phyloP scores from a whole-genome alignment of 2,797 vertebrate genomes.

The Anableps anableps region DNA sequence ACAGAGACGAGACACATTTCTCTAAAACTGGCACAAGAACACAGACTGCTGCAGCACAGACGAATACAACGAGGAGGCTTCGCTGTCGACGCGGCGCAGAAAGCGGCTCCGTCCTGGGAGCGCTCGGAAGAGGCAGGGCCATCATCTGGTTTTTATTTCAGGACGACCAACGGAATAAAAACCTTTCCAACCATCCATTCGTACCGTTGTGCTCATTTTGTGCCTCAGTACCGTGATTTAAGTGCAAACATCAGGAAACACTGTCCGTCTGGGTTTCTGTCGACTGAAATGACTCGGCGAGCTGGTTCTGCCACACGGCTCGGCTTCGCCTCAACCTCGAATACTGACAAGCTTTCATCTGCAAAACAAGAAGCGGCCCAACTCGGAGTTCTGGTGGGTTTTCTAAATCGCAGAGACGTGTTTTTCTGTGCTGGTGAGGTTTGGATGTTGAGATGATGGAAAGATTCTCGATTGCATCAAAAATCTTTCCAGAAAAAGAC shows the following conservation, averaged over 20 bases:
- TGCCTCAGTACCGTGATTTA: background rate
- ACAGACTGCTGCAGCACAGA: slow-evolving; percentile 34
- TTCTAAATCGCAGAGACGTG: too few species aligned
- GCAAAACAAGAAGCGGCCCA: background rate
- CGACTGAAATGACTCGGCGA: background rate
- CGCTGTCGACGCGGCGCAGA: background rate
- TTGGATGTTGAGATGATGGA: too few species aligned
- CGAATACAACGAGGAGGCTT: background rate
- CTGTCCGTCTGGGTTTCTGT: background rate
- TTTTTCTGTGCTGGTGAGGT: slow-evolving; percentile 1
- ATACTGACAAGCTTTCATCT: background rate
- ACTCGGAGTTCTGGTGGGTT: background rate
- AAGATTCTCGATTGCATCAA: too few species aligned
- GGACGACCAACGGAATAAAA: background rate
- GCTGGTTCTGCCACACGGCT: background rate
- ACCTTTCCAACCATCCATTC: background rate
- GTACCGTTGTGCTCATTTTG: background rate
- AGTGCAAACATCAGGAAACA: background rate
- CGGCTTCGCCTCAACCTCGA: background rate
- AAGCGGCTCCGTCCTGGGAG: background rate
- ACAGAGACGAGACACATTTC: slow-evolving; percentile 31
- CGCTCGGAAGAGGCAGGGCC: too few species aligned
- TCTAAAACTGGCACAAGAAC: slow-evolving; percentile 56
- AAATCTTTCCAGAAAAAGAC: background rate
- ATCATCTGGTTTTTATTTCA: too few species aligned